Base-by-base conservation (phyloP, 2,797 vertebrate species). In the Triplophysa yarkandensis region DNA sequence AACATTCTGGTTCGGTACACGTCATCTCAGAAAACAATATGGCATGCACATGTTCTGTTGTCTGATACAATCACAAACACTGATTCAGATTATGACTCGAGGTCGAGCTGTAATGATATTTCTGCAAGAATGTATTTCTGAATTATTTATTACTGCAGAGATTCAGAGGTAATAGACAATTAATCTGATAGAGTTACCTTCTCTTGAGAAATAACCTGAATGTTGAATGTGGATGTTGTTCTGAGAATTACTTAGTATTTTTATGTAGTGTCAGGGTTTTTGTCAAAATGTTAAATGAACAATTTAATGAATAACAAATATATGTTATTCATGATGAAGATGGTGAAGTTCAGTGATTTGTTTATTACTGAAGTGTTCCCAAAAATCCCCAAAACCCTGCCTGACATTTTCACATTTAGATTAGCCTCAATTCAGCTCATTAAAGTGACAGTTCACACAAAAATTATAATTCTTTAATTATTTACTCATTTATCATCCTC, bases 121-220 rank as follows among this genome's bases (percentile, higher is more conserved):
- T 77, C 63, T 67, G 32, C 62, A 74, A 63, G 50, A 77, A 74
- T 58, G 55, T 72, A 41, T 61, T 74, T 25, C 63, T 76, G 74
- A 79, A 79, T 84, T 77, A 79, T 84, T 79, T 79, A 82, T 80
- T 67, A 63, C 60, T 54, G 32, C 64, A 63, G 64, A 68, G 71
- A 65, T 64, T 57, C 44, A 55, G 57, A 75, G 52, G 68, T 77
- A 75, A 81, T 73, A 77, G 77, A 77, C 74, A 79, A 82, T 77
- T 66, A 39, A 77, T 68, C 73, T 67, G 27, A 72, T 60, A 16
- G 58, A 80, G 64, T 54, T 27, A 44, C 41, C 30, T 75, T 67
- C 79, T 73, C 61, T 30, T 68, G 74, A 77, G 77, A 84, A 79
- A 82, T 79, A 77, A 77, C 64, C 73, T 68, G 46, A 60, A 62